Conservation (phyloP, 2,113 vertebrate genomes). For the Camelus bactrianus region DNA sequence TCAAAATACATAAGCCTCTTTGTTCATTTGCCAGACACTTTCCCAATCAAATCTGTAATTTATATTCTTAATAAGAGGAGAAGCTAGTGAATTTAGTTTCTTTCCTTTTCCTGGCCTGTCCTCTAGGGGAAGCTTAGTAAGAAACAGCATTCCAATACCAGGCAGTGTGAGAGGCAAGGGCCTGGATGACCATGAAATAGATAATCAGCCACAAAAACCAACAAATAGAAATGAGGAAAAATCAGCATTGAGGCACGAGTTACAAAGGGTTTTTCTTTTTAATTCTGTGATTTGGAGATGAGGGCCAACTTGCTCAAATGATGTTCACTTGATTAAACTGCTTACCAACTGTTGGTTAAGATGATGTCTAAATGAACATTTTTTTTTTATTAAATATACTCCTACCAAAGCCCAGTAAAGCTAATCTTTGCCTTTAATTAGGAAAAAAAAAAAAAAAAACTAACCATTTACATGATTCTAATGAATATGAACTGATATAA, state of each 20-base stretch:
- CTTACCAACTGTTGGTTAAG: constrained; percentile 71
- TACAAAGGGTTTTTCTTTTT: constrained; percentile 47
- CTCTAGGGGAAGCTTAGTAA: constrained; percentile 78
- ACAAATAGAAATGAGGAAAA: constrained; percentile 49
- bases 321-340: constrained; percentile 58
- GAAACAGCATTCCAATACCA: constrained; percentile 66
- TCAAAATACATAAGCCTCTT: not conserved
- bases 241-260: not conserved
- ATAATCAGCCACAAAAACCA: constrained; percentile 31
- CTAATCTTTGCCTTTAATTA: constrained; percentile 69
- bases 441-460: constrained; percentile 44
- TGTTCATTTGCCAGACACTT: constrained; percentile 56
- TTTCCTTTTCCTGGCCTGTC: constrained; percentile 81
- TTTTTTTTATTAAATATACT: constrained; percentile 64
- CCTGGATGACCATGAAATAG: constrained; percentile 39
- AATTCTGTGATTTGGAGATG: constrained; percentile 56
- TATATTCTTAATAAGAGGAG: constrained; percentile 67
- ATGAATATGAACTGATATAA: constrained; percentile 69
- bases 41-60: constrained; percentile 20
- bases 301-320: constrained; percentile 49
- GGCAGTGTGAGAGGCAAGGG: constrained; percentile 10
- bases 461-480: constrained; percentile 61
- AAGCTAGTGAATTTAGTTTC: constrained; percentile 56
- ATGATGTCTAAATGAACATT: constrained; percentile 64
- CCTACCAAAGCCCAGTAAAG: constrained; percentile 60